phyloP scores from a whole-genome alignment of 1,140 invertebrate species.

The Drosophila punjabiensis region DNA sequence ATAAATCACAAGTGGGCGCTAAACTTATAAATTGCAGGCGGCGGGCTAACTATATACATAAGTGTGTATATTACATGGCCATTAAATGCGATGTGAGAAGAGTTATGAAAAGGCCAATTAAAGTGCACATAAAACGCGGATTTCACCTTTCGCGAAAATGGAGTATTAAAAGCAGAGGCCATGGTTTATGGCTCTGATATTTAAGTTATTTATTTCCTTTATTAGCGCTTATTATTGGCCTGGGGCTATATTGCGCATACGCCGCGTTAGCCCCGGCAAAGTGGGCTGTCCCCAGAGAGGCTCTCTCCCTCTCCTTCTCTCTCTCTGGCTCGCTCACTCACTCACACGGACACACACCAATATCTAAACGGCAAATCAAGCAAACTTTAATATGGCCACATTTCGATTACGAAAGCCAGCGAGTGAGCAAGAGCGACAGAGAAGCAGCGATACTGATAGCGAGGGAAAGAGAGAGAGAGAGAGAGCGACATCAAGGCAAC shows the following conservation, averaged over 20 bases:
- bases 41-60: not conserved
- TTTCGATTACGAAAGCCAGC: conserved; percentile 63
- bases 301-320: conserved; percentile 4
- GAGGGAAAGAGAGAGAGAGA: conserved; percentile 17
- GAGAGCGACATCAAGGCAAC: conserved; percentile 56
- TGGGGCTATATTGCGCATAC: conserved; percentile 71
- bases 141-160: conserved; percentile 23
- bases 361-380: conserved; percentile 82
- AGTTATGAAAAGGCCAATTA: conserved; percentile 68
- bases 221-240: conserved; percentile 36
- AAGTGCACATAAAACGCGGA: conserved; percentile 59
- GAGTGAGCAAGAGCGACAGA: conserved; percentile 14
- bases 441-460: conserved; percentile 9
- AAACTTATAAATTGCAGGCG: conserved; percentile 47
- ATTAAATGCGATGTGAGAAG: conserved; percentile 31
- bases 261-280: conserved; percentile 64
- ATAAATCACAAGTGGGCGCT: conserved; percentile 49
- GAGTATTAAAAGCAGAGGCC: conserved; percentile 41
- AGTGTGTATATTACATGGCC: conserved; percentile 24
- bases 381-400: conserved; percentile 81
- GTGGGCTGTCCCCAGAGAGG: conserved; percentile 73
- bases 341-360: conserved; percentile 20
- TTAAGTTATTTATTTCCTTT: conserved; percentile 34
- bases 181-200: conserved; percentile 41
- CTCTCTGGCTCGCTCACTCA: not conserved